phyloP scores from a whole-genome alignment of 2,797 vertebrate species.

The Esox masquinongy region DNA sequence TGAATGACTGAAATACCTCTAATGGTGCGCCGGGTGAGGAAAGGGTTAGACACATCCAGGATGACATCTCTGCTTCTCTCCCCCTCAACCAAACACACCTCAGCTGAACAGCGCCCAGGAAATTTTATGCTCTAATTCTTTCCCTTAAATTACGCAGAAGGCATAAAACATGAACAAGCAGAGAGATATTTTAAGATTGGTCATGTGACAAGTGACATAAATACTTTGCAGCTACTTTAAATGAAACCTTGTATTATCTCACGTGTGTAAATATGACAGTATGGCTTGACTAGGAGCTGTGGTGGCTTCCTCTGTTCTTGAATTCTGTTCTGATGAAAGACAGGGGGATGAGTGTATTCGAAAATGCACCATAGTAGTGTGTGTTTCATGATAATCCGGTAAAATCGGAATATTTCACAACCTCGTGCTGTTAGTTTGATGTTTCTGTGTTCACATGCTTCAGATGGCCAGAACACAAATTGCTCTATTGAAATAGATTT shows the following conservation, averaged over 20 bases:
- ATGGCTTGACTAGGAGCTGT: constrained; percentile 52
- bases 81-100: neutral
- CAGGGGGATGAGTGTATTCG: too few relatives aligned
- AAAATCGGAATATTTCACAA: too few relatives aligned
- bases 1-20: constrained; percentile 16
- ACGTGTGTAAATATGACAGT: constrained; percentile 53
- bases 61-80: constrained; percentile 47
- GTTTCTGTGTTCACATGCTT: neutral
- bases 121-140: constrained; percentile 77
- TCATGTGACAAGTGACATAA: constrained; percentile 65
- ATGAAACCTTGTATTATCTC: constrained; percentile 65
- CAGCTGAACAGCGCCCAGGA: constrained; percentile 42
- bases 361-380: neutral
- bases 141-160: constrained; percentile 74
- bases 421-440: neutral
- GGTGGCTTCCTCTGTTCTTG: constrained; percentile 50
- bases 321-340: neutral
- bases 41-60: constrained; percentile 26
- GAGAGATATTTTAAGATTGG: constrained; percentile 65
- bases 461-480: neutral
- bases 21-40: constrained; percentile 34
- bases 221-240: constrained; percentile 66
- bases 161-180: constrained; percentile 74
- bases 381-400: neutral
- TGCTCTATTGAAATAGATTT: neutral